Percentiles rank a stretch among this genome's conserved stretches.
These are phyloP conservation scores for Buathra laborator DNA, from an alignment of 2,888 invertebrate genomes.

Conservation along the genomic window DNA sequence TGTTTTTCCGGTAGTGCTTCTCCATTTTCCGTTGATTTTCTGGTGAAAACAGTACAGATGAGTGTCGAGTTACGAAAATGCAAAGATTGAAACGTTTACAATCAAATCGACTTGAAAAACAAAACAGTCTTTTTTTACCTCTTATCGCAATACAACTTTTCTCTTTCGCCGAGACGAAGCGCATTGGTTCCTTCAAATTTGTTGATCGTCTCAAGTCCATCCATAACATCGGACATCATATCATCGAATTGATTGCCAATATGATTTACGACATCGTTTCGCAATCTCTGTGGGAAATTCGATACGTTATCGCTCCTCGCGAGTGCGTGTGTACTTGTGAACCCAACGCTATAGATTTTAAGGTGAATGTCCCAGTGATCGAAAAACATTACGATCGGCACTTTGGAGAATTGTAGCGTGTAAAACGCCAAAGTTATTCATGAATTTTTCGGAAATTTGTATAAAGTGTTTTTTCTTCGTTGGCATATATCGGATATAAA, in stretches of 20 bases:
- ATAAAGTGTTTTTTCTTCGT: too few species aligned
- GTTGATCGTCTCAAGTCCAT: slow-evolving; percentile 56
- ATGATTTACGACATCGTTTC: slow-evolving; percentile 71
- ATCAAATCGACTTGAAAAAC: slow-evolving; percentile 7
- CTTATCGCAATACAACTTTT: slow-evolving; percentile 61
- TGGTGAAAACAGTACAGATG: slow-evolving; percentile 45
- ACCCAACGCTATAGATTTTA: neutral
- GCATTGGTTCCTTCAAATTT: slow-evolving; percentile 44
- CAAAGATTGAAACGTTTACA: neutral
- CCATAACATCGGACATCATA: slow-evolving; percentile 74
- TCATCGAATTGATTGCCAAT: slow-evolving; percentile 72
- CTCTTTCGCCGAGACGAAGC: slow-evolving; percentile 32
- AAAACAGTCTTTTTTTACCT: slow-evolving; percentile 46
- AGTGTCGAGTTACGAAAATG: neutral
- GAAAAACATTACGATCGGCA: neutral
- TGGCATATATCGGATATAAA: too few species aligned
- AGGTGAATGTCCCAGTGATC: neutral
- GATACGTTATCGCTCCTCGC: slow-evolving; percentile 25
- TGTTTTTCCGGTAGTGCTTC: slow-evolving; percentile 87
- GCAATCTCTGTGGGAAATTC: slow-evolving; percentile 72
- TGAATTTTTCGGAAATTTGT: neutral
- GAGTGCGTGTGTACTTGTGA: neutral
- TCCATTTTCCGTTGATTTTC: slow-evolving; percentile 71
- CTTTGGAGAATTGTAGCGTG: neutral
- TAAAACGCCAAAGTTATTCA: neutral